Evolutionary conservation across 2,113 vertebrate genomes (phyloP), one percentile per base, ranked within the genome.

Genomic region (Hippocampus abdominalis): DNA sequence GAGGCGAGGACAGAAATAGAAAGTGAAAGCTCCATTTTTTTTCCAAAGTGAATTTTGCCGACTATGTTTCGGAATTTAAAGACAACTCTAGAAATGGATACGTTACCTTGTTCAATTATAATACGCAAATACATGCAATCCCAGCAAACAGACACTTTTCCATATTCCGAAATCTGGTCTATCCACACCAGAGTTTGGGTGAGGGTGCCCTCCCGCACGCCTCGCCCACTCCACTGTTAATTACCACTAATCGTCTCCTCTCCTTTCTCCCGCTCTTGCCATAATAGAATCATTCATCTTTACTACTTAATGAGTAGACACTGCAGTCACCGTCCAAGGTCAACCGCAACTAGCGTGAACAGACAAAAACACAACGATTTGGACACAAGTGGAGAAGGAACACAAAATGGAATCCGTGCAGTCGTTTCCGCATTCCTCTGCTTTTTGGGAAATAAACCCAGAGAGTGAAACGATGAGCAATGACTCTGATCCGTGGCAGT

Each of bases 251-350:
- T 92, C 90, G 90, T 88, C 87, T 86, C 69, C 6, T 80, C 87
- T 90, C 84, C 32, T 80, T 87, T 79, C 73, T 76, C 69, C 51
- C 73, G 81, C 73, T 73, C 75, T 71, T 56, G 75, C 86, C 84
- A 87, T 90, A 91, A 91, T 92, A 90, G 84, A 91, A 88, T 84
- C 87, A 91, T 92, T 91, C 88, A 91, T 91, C 89, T 90, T 90
- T 89, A 90, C 86, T 83, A 86, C 89, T 89, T 91, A 91, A 92
- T 90, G 91, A 91, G 89, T 86, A 90, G 81, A 84, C 87, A 75
- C 74, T 81, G 82, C 83, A 88, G 91, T 84, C 88, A 88, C 84
- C 79, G 75, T 83, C 74, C 88, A 91, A 91, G 89, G 90, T 91
- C 89, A 88, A 72, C 68, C 72, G 64, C 79, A 83, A 89, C 84